phyloP scores from a whole-genome alignment of 2,113 vertebrate genomes.

The Pollimyrus isidori region DNA sequence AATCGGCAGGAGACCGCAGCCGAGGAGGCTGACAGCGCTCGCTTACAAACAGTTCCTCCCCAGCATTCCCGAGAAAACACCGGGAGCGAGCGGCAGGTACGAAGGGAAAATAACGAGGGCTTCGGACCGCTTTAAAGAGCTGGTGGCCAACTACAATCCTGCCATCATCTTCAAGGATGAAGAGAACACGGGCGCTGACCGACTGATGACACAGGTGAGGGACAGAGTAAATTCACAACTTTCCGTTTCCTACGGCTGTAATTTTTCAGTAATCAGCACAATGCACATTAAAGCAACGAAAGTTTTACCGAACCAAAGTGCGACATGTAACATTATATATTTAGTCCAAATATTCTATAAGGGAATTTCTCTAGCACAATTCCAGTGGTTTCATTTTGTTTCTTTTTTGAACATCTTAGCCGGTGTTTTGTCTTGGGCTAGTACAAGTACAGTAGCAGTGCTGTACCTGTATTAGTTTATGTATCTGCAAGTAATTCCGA shows the following conservation, averaged over 20 bases:
- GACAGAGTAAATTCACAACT: not conserved
- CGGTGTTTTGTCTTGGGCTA: not conserved
- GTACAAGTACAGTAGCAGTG: not conserved
- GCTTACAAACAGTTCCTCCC: constrained; percentile 87
- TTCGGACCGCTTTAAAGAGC: constrained; percentile 91
- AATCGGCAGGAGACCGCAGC: constrained; percentile 84
- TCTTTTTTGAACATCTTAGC: not conserved
- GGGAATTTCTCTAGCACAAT: not conserved
- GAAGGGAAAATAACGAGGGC: constrained; percentile 89
- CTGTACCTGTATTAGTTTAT: not conserved
- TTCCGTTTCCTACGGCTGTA: not conserved
- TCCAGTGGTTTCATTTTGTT: not conserved
- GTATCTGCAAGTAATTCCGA: not conserved
- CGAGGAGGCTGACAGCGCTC: constrained; percentile 85
- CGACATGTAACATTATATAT: not conserved
- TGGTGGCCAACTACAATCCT: constrained; percentile 94
- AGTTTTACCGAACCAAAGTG: not conserved
- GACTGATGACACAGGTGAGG: constrained; percentile 95
- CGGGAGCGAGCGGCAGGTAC: constrained; percentile 88
- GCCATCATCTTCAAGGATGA: constrained; percentile 99
- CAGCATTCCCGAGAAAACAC: constrained; percentile 93
- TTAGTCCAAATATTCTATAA: not conserved
- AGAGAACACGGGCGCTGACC: constrained; percentile 93
- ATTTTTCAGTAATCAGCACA: not conserved
- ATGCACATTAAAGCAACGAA: constrained; percentile 11